Base-by-base conservation (phyloP, 2,888 invertebrate species). In the Phengaris arion region DNA sequence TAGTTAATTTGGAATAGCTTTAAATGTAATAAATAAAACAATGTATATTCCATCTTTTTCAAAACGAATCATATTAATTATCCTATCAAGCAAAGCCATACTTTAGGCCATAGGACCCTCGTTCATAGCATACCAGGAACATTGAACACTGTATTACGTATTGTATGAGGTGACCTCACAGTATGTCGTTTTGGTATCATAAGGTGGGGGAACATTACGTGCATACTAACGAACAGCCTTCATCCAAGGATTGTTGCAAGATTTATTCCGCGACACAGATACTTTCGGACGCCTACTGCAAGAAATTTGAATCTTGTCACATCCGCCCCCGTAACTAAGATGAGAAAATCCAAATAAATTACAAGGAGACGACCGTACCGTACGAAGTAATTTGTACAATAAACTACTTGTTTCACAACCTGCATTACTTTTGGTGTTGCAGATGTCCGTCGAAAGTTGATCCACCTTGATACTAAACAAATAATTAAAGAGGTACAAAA, bases 241-340 rank as follows among this genome's bases (percentile, higher is more conserved):
- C 70, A 22, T 51, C 52, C 70, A 70, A 70, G 70, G 70, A 70
- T 70, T 70, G 52, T 70, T 70, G 70, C 70, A 51, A 52, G 51
- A 70, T 22, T 70, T 70, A 15, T 15, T 70, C 22, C 51, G 52
- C 70, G 70, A 69, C 69, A 48, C 22, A 70, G 10, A 48, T 22
- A 69, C 69, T 70, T 52, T 51, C 70, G 51, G 52, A 69, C 48
- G 69, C 69, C 69, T 69, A 69, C 69, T 69, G n/a, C 69, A 8
- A 15, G 48, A 46, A 15, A 69, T 48, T 69, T 69, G n/a, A 69
- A 69, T 64, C 35, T 64, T 64, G 64, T 64, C 64, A 64, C 35
- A 64, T 64, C 59, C 59, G 59, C 10, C 59, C 59, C 59, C 59
- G 59, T 4, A 10, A 10, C 10, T 22, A 10, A 10, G 59, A 59